A percentile compares a stretch with the other conserved stretches of the same genome.
Evolutionary conservation across 2,888 invertebrate genomes (phyloP).

Genomic region (Lycia hirtaria): DNA sequence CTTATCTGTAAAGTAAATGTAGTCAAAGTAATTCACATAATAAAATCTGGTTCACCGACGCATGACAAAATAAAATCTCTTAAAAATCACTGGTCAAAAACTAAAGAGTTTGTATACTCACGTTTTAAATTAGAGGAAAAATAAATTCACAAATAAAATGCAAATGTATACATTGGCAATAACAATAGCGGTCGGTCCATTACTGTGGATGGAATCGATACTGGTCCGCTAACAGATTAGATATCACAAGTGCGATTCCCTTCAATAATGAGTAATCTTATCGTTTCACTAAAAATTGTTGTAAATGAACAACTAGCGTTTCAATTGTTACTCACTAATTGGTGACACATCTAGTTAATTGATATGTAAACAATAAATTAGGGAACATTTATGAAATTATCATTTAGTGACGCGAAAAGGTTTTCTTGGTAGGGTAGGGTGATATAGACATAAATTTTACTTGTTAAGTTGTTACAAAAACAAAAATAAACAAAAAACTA

Average conservation of each 20-base stretch:
- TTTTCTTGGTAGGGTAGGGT: too few species aligned
- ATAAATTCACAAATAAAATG: slow-evolving; percentile 37
- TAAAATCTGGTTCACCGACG: slow-evolving; percentile 17
- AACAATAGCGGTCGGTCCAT: slow-evolving; percentile 56
- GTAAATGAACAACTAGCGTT: slow-evolving; percentile 47
- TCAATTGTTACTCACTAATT: slow-evolving; percentile 21
- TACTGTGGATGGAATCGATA: slow-evolving; percentile 67
- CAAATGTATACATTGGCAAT: slow-evolving; percentile 52
- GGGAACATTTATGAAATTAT: neutral
- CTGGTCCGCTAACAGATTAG: slow-evolving; percentile 66
- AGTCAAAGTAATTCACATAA: slow-evolving; percentile 17
- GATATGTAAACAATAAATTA: slow-evolving; percentile 5
- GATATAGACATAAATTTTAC: too few species aligned
- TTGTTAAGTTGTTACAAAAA: too few species aligned
- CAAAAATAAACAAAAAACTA: too few species aligned
- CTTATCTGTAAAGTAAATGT: slow-evolving; percentile 25
- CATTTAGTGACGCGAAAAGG: too few species aligned
- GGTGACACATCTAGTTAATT: slow-evolving; percentile 5
- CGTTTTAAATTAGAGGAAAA: slow-evolving; percentile 1
- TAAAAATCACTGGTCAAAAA: slow-evolving; percentile 3
- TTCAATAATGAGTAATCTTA: slow-evolving; percentile 70
- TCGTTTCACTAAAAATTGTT: slow-evolving; percentile 57
- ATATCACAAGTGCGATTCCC: slow-evolving; percentile 59
- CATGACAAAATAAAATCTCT: neutral
- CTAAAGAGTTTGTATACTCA: neutral